phyloP scores from a whole-genome alignment of 2,888 invertebrate genomes.

The Poecilobothrus nobilitatus region DNA sequence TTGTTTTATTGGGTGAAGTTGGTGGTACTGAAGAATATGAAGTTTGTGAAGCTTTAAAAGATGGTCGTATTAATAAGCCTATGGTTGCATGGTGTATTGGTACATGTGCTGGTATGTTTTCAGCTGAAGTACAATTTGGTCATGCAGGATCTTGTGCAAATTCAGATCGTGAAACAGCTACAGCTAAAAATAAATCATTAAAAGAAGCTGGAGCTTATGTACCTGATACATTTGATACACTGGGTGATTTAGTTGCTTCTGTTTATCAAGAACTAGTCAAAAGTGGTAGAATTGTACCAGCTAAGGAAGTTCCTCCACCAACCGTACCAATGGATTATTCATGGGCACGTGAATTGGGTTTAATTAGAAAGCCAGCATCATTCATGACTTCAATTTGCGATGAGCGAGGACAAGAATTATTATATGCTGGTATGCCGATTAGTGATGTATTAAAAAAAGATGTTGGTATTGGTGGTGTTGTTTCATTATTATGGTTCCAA shows the following conservation, averaged over 20 bases:
- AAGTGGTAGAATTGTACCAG: constrained; percentile 74
- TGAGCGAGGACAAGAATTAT: constrained; percentile 92
- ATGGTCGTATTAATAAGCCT: constrained; percentile 79
- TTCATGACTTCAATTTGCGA: constrained; percentile 99
- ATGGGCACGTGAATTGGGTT: constrained; percentile 92
- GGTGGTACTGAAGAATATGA: constrained; percentile 98
- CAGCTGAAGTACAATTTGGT: constrained; percentile 91
- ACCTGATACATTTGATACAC: constrained; percentile 83
- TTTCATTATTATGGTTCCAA: constrained; percentile 97
- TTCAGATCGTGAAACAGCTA: constrained; percentile 86
- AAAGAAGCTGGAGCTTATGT: constrained; percentile 78
- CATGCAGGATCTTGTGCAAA: constrained; percentile 99
- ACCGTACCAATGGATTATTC: constrained; percentile 99
- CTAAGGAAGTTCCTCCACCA: constrained; percentile 90
- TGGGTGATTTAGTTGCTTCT: constrained; percentile 69
- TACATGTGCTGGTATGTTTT: constrained; percentile 79
- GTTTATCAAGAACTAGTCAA: constrained; percentile 71
- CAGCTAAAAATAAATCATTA: constrained; percentile 81
- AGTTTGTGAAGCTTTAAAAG: constrained; percentile 78
- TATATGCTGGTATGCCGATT: constrained; percentile 92
- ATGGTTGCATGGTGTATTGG: constrained; percentile 99
- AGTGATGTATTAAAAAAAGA: constrained; percentile 84
- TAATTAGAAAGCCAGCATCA: constrained; percentile 97
- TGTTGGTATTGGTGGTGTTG: constrained; percentile 95
- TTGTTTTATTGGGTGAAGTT: constrained; percentile 95